A percentile compares a stretch with the other conserved stretches of the same genome.
Conservation (phyloP, 2,888 invertebrate species). For the Calameuta idolon region DNA sequence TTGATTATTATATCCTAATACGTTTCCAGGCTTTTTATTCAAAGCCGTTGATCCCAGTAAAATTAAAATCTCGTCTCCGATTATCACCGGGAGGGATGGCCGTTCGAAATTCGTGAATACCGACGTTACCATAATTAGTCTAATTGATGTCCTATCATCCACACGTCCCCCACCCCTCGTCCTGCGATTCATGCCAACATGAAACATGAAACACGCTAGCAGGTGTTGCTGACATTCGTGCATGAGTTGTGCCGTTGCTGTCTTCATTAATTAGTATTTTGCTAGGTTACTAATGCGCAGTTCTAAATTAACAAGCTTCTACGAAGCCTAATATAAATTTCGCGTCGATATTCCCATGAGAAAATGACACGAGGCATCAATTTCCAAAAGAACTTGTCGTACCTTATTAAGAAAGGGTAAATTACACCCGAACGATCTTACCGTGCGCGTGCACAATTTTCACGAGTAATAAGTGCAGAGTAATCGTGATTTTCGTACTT, state of each 20-base stretch:
- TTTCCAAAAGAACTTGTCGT: neutral
- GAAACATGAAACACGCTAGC: conserved; percentile 45
- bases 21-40: neutral
- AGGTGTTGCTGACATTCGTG: conserved; percentile 47
- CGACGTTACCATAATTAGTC: conserved; percentile 50
- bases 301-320: neutral
- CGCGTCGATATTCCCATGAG: neutral
- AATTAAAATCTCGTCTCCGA: neutral
- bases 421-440: neutral
- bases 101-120: neutral
- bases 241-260: conserved; percentile 47
- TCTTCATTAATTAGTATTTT: conserved; percentile 61
- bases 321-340: neutral
- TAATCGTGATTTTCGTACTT: neutral
- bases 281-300: neutral
- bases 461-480: neutral
- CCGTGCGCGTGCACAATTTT: neutral
- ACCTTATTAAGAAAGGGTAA: neutral
- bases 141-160: conserved; percentile 54
- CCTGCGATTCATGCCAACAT: conserved; percentile 31
- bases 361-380: neutral
- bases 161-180: conserved; percentile 27
- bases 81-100: neutral
- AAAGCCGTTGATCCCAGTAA: neutral
- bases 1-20: neutral